Percentiles rank a stretch among this genome's conserved stretches.
Conservation (phyloP, 2,797 vertebrate species). For the Ctenopoma kingsleyae region DNA sequence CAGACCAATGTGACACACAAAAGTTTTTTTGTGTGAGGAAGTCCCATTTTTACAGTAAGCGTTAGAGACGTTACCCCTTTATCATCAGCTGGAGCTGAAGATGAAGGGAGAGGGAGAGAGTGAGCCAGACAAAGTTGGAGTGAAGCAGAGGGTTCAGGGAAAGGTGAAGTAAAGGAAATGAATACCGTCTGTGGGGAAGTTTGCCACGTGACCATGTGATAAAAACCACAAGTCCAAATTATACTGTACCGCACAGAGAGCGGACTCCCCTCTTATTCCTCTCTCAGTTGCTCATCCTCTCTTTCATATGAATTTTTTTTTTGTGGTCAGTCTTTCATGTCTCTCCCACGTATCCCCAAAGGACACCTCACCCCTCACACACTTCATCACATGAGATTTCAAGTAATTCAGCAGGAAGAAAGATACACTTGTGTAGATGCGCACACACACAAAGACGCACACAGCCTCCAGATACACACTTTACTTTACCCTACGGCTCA, state of each 20-base stretch:
- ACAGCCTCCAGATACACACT: slow-evolving; percentile 24
- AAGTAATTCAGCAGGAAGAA: slow-evolving; percentile 34
- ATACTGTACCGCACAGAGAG: slow-evolving; percentile 60
- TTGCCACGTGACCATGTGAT: slow-evolving; percentile 74
- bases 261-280: slow-evolving; percentile 37
- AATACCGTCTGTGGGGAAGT: slow-evolving; percentile 80
- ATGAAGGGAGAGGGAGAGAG: slow-evolving; percentile 20
- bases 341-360: slow-evolving; percentile 41
- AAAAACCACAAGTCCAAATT: slow-evolving; percentile 74
- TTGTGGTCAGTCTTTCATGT: slow-evolving; percentile 49
- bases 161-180: slow-evolving; percentile 86
- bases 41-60: slow-evolving; percentile 21
- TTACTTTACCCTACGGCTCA: slow-evolving; percentile 17
- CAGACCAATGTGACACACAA: not conserved
- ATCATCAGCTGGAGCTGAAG: slow-evolving; percentile 42
- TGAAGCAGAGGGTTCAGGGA: slow-evolving; percentile 78
- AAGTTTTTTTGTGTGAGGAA: slow-evolving; percentile 1
- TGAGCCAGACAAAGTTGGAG: slow-evolving; percentile 50
- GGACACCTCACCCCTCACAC: slow-evolving; percentile 51
- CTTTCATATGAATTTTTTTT: slow-evolving; percentile 24
- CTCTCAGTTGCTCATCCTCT: slow-evolving; percentile 32
- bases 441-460: slow-evolving; percentile 8
- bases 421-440: slow-evolving; percentile 33
- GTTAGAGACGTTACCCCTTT: slow-evolving; percentile 20
- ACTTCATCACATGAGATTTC: slow-evolving; percentile 49